Evolutionary conservation across 1,140 invertebrate genomes (phyloP), one percentile per base, ranked within the genome.

Genomic region (Nixonia krombeini): DNA sequence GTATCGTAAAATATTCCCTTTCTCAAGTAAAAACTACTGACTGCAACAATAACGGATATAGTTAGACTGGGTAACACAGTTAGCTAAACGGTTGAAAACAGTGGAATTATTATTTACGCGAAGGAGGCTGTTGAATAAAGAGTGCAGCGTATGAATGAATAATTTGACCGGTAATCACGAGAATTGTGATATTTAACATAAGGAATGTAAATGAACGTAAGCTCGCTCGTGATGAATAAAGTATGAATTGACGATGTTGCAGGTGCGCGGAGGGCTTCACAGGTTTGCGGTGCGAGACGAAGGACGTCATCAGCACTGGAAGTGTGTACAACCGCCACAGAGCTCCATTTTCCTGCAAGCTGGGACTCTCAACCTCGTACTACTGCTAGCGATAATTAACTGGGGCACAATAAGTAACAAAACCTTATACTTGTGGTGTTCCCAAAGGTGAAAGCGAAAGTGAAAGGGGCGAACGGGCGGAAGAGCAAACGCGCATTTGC

Each of bases 181-280:
- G n/a, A n/a, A n/a, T n/a, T n/a, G n/a, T n/a, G n/a, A n/a, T n/a
- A n/a, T n/a, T n/a, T n/a, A n/a, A n/a, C n/a, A n/a, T n/a, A n/a
- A n/a, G n/a, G n/a, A n/a, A n/a, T n/a, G n/a, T n/a, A n/a, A n/a
- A n/a, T n/a, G n/a, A n/a, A n/a, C n/a, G n/a, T n/a, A n/a, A n/a
- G n/a, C n/a, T n/a, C n/a, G n/a, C n/a, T n/a, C n/a, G n/a, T n/a
- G n/a, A n/a, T n/a, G n/a, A n/a, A n/a, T n/a, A n/a, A n/a, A n/a
- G n/a, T n/a, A n/a, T n/a, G n/a, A 3, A 16, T 29, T 26, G 47
- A 47, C 42, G 46, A 35, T 79, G 57, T 90, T 90, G 2, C 88
- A 95, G 94, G 87, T 95, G 94, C 85, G 89, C 91, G 69, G 91
- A 92, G 79, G 92, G 92, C 71, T 94, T 90, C 88, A 90, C 89